Conservation (phyloP, 1,140 invertebrate genomes). For the Lepidurus apus region DNA sequence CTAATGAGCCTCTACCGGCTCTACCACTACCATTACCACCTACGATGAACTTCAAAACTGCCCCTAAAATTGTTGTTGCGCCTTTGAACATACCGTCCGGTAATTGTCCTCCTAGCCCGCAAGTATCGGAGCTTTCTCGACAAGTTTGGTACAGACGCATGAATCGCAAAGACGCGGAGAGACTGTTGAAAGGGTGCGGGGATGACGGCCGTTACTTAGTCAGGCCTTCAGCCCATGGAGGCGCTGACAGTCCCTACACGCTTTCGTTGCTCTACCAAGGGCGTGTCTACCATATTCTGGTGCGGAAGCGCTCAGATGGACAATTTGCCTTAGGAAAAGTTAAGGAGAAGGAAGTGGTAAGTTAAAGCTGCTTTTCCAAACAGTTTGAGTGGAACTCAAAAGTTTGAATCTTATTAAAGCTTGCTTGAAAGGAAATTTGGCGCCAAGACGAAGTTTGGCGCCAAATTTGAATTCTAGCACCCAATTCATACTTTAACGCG, state of each 20-base stretch:
- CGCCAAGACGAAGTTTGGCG: neutral
- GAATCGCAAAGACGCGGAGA: neutral
- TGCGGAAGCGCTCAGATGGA: neutral
- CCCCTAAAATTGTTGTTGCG: neutral
- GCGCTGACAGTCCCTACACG: slow-evolving; percentile 22
- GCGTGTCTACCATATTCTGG: slow-evolving; percentile 24
- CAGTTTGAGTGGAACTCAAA: neutral
- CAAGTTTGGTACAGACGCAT: neutral
- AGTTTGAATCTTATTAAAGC: neutral
- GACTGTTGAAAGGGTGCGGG: neutral
- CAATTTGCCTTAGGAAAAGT: slow-evolving; percentile 22
- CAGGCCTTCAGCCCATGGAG: slow-evolving; percentile 11
- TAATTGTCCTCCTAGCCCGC: neutral
- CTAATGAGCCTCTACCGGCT: neutral
- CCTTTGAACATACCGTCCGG: neutral
- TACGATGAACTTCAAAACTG: no score
- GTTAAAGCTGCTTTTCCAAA: neutral
- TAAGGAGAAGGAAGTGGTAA: slow-evolving; percentile 31
- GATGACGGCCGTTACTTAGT: slow-evolving; percentile 23
- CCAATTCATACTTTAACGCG: neutral
- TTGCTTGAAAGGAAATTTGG: neutral
- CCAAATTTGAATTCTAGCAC: neutral
- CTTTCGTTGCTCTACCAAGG: slow-evolving; percentile 23
- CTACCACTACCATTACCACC: neutral
- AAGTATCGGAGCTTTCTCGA: neutral